Evolutionary conservation across 2,797 vertebrate species (phyloP).

Genomic region (Anisognathus igniventris): DNA sequence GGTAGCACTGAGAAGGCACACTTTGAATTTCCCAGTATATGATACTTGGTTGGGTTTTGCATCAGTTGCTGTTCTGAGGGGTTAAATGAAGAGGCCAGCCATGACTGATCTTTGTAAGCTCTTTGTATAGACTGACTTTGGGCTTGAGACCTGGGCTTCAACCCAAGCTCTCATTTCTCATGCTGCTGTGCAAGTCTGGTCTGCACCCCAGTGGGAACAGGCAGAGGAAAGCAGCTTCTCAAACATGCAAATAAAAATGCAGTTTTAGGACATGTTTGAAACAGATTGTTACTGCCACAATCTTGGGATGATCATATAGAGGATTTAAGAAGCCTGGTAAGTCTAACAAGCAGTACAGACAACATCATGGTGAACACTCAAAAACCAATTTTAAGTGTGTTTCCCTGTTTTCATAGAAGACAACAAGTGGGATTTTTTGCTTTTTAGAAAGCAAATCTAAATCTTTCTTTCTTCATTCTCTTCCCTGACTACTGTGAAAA

Average conservation of each 20-base stretch:
- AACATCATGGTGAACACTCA: neutral
- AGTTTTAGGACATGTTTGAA: neutral
- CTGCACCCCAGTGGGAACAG: neutral
- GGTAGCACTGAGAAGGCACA: neutral
- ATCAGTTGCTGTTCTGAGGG: neutral
- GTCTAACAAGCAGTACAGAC: neutral
- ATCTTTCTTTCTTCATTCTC: neutral
- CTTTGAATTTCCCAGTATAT: neutral
- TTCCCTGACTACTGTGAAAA: neutral
- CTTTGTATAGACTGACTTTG: neutral
- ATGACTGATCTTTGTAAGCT: neutral
- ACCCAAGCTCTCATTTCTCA: neutral
- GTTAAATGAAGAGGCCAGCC: neutral
- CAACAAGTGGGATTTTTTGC: neutral
- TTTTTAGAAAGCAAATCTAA: neutral
- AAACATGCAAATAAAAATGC: neutral
- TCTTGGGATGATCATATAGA: neutral
- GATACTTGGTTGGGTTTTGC: neutral
- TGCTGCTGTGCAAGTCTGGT: neutral
- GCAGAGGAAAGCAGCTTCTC: neutral
- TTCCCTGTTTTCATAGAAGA: neutral
- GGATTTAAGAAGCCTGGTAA: neutral
- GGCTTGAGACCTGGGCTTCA: neutral
- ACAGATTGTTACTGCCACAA: neutral
- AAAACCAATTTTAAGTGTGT: neutral